A percentile compares a stretch with the other conserved stretches of the same genome.
Evolutionary conservation across 2,113 vertebrate species (phyloP).

Genomic region (Sphaerodactylus townsendi): DNA sequence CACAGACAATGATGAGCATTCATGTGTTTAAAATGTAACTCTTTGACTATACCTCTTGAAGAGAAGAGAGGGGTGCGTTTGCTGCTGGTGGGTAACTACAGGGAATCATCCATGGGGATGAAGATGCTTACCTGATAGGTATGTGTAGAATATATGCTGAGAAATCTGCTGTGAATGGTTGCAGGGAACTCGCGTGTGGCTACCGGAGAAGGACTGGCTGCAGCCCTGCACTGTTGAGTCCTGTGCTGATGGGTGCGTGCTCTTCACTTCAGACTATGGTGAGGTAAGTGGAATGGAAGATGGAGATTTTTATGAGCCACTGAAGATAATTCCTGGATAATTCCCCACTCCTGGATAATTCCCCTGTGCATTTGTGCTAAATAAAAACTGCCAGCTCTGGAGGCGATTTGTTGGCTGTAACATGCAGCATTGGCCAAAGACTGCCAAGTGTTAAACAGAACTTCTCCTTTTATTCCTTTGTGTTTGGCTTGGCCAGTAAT

Average conservation of each 20-base stretch:
- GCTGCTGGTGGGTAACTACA: neutral
- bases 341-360: neutral
- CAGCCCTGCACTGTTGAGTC: conserved; percentile 82
- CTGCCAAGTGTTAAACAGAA: neutral
- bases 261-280: conserved; percentile 84
- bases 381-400: neutral
- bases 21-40: neutral
- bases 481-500: neutral
- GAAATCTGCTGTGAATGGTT: conserved; percentile 20
- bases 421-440: neutral
- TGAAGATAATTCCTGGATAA: neutral
- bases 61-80: too few species aligned
- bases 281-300: conserved; percentile 73
- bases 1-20: neutral
- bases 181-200: conserved; percentile 86
- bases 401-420: neutral
- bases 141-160: neutral
- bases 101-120: conserved; percentile 5
- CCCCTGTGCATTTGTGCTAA: neutral
- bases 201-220: conserved; percentile 82
- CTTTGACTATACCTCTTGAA: neutral
- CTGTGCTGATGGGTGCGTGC: conserved; percentile 71
- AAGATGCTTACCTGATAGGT: neutral
- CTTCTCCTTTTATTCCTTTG: neutral
- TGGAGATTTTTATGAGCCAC: neutral